Conservation (phyloP, 1,140 invertebrate genomes). For the Littorina saxatilis region DNA sequence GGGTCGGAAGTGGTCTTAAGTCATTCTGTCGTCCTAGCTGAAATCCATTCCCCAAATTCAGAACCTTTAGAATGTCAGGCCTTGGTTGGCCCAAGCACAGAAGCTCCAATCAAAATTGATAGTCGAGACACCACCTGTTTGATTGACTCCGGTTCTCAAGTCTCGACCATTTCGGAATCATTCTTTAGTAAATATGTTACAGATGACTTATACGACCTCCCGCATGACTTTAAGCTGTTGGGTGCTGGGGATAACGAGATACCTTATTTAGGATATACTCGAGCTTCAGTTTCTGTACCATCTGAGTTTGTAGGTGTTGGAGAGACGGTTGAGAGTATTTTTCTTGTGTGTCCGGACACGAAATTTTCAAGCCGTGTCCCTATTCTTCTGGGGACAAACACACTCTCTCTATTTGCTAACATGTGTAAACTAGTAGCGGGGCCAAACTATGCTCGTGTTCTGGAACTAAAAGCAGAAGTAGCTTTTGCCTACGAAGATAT, state of each 20-base stretch:
- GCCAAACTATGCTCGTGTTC: neutral
- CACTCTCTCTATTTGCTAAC: no score
- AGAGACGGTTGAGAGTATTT: neutral
- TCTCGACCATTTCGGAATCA: neutral
- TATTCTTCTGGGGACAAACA: neutral
- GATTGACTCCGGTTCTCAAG: neutral
- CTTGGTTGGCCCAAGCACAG: neutral
- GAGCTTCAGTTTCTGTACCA: neutral
- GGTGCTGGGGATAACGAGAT: neutral
- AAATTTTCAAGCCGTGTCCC: neutral
- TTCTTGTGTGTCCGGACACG: neutral
- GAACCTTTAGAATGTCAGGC: neutral
- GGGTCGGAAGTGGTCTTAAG: no score
- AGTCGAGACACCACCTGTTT: neutral
- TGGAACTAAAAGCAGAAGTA: neutral
- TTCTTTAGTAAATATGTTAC: neutral
- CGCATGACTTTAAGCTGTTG: neutral
- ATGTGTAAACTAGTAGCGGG: neutral
- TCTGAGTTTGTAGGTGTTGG: neutral
- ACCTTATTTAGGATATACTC: neutral
- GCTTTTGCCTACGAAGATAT: neutral
- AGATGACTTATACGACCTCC: neutral
- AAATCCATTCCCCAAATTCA: no score
- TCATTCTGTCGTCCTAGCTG: no score
- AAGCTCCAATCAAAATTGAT: neutral